Conservation (phyloP, 2,797 vertebrate genomes). For the Gambelia wislizenii region DNA sequence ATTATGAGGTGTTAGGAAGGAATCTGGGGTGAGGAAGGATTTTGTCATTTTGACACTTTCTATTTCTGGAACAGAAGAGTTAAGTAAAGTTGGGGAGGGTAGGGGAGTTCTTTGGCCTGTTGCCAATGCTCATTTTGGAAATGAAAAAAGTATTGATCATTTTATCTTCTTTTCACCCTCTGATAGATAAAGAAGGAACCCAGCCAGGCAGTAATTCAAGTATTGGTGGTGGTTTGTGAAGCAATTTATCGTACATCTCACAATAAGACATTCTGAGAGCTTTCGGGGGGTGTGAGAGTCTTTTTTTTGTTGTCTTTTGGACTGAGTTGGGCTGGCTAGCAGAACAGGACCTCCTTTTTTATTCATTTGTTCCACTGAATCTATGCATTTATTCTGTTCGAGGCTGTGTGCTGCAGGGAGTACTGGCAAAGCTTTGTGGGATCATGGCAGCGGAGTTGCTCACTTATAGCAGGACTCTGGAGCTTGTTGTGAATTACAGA, state of each 20-base stretch:
- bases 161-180: constrained; percentile 31
- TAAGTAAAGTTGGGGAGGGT: neutral
- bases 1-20: neutral
- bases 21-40: neutral
- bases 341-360: neutral
- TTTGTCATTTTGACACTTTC: neutral
- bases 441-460: neutral
- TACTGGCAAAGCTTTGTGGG: neutral
- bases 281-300: neutral
- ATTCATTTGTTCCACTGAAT: neutral
- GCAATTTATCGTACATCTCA: constrained; percentile 28
- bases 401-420: too few species aligned
- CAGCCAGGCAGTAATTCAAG: constrained; percentile 28
- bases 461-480: too few species aligned
- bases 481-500: neutral
- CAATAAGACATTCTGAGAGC: neutral
- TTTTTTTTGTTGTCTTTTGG: neutral
- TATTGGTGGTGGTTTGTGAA: constrained; percentile 22
- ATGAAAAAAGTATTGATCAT: constrained; percentile 43
- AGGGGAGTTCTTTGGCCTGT: neutral
- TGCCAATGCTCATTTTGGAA: constrained; percentile 21
- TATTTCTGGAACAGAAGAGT: neutral
- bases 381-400: neutral
- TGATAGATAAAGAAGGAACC: constrained; percentile 36
- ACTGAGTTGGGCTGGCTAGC: neutral